These are phyloP conservation scores for Coilia nasus DNA, from an alignment of 2,797 vertebrate species.

Conservation along the genomic window DNA sequence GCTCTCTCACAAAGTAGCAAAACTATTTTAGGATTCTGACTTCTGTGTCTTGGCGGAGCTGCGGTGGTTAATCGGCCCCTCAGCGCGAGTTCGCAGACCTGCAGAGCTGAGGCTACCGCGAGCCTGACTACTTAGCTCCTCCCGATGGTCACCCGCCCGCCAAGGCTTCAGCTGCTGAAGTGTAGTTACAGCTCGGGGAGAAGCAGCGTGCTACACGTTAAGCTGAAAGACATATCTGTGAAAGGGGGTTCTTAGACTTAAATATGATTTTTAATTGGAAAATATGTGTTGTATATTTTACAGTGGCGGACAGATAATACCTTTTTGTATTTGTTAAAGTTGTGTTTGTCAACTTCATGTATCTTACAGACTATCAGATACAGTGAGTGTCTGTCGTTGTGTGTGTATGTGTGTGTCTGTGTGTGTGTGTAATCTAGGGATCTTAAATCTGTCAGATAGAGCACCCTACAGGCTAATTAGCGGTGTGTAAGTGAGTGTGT, in stretches of 20 bases:
- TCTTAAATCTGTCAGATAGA: conserved; percentile 74
- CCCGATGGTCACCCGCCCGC: not conserved
- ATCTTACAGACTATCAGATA: not conserved
- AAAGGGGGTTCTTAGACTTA: no score
- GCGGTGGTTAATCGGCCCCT: not conserved
- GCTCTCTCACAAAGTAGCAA: not conserved
- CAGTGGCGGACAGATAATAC: no score
- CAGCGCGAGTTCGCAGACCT: not conserved
- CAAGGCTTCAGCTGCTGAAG: not conserved
- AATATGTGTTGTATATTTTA: no score
- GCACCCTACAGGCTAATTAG: conserved; percentile 72
- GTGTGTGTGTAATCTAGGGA: conserved; percentile 1
- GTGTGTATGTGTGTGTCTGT: not conserved
- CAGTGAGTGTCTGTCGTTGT: not conserved
- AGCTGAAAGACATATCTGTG: not conserved
- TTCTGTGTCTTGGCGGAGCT: not conserved
- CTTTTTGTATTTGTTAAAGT: no score
- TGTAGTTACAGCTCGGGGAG: not conserved
- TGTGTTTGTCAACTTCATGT: not conserved
- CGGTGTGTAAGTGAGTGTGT: conserved; percentile 60
- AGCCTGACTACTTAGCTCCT: not conserved
- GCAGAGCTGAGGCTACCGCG: not conserved
- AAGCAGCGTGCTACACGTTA: not conserved
- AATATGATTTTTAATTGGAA: no score
- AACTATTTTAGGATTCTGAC: conserved; percentile 9